Evolutionary conservation across 2,888 invertebrate genomes (phyloP).

Genomic region (Idaea dimidiata): DNA sequence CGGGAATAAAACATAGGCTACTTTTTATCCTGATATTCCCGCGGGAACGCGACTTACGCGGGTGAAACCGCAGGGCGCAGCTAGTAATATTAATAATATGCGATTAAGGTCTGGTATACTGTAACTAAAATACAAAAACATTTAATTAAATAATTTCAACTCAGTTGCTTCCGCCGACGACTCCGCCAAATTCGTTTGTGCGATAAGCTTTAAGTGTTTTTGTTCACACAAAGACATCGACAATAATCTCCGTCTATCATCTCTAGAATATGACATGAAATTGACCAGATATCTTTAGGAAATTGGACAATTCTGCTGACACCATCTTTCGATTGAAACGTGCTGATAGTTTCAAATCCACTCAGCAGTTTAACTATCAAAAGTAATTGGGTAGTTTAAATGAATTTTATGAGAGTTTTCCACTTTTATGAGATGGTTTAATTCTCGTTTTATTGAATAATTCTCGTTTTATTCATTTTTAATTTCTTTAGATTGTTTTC

Average conservation of each 20-base stretch:
- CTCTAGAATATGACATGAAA: background rate
- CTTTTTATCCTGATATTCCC: too few species aligned
- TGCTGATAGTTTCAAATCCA: background rate
- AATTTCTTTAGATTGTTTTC: background rate
- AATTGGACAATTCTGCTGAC: constrained; percentile 1
- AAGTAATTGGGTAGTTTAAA: background rate
- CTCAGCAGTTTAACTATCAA: background rate
- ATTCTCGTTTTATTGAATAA: background rate
- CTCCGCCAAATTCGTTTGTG: too few species aligned
- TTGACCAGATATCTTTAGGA: background rate
- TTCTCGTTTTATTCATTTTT: too few species aligned
- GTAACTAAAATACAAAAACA: too few species aligned
- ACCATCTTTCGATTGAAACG: background rate
- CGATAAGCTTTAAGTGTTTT: background rate
- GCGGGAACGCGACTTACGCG: too few species aligned
- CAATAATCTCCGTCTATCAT: background rate
- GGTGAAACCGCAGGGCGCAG: too few species aligned
- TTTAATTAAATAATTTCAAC: too few species aligned
- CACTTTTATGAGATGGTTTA: background rate
- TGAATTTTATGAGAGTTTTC: background rate
- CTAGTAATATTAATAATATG: too few species aligned
- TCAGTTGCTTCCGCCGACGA: too few species aligned
- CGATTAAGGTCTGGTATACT: too few species aligned
- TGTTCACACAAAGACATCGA: background rate
- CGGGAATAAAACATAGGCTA: too few species aligned